Conservation (phyloP, 35 echinoderm and acorn worm species). For the Ptychodera flava region DNA sequence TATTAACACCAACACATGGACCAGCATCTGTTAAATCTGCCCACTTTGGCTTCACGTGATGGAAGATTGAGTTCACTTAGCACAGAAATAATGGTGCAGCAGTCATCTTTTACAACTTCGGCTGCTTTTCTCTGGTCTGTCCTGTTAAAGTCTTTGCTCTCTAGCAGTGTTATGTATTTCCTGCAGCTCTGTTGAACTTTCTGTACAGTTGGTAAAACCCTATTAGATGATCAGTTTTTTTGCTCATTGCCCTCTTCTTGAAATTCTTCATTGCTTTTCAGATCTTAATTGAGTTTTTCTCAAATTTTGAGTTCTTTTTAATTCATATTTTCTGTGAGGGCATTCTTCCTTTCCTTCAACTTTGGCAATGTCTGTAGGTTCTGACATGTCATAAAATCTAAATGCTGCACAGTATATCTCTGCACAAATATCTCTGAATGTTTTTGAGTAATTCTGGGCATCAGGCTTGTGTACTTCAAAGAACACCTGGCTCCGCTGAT, state of each 20-base stretch:
- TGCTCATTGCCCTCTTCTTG: too few relatives aligned
- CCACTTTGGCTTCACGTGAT: background rate
- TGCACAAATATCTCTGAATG: background rate
- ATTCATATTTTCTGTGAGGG: background rate
- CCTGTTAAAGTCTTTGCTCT: background rate
- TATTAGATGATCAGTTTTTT: too few relatives aligned
- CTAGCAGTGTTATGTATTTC: background rate
- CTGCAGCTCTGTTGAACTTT: background rate
- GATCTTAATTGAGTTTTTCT: too few relatives aligned
- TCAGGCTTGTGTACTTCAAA: background rate
- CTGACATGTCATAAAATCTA: background rate
- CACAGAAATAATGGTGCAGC: background rate
- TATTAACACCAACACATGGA: background rate
- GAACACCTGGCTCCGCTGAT: background rate
- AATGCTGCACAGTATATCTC: background rate
- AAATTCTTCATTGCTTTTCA: too few relatives aligned
- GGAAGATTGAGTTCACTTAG: background rate
- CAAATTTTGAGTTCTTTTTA: background rate
- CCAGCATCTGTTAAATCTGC: background rate
- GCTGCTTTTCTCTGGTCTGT: background rate
- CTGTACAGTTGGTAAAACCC: background rate
- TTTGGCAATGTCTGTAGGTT: background rate
- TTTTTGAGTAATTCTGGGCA: background rate
- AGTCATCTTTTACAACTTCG: background rate
- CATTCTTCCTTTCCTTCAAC: background rate